Percentiles rank a stretch among this genome's conserved stretches.
These are phyloP conservation scores for Drosophila ironensis DNA, from an alignment of 1,140 invertebrate genomes.

Conservation along the genomic window DNA sequence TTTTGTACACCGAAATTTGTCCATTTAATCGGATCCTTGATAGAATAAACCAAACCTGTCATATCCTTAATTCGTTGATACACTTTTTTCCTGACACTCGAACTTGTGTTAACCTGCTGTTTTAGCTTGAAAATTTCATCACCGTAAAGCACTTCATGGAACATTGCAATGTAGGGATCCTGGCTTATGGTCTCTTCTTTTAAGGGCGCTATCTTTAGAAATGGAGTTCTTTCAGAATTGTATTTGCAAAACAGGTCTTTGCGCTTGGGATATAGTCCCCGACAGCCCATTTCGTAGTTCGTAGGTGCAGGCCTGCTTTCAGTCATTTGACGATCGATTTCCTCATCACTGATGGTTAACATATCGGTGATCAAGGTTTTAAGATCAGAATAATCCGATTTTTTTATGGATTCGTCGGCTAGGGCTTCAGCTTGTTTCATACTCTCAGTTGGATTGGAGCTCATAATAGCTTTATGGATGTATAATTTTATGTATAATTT, in stretches of 20 bases:
- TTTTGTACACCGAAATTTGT: neutral
- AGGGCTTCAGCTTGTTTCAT: neutral
- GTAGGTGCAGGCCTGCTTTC: slow-evolving; percentile 1
- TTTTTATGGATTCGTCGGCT: neutral
- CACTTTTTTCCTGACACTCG: slow-evolving; percentile 86
- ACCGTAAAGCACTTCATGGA: slow-evolving; percentile 93
- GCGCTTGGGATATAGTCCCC: slow-evolving; percentile 87
- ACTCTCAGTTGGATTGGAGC: neutral
- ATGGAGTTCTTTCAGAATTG: slow-evolving; percentile 87
- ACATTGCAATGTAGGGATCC: slow-evolving; percentile 92
- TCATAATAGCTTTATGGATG: neutral
- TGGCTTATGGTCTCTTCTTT: slow-evolving; percentile 94
- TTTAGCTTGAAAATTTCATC: slow-evolving; percentile 96
- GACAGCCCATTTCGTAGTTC: slow-evolving; percentile 90
- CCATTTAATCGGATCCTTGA: neutral
- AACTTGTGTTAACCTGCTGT: slow-evolving; percentile 88
- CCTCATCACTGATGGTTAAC: neutral
- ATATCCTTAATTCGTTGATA: slow-evolving; percentile 88
- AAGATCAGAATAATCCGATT: neutral
- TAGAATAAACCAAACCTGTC: slow-evolving; percentile 83
- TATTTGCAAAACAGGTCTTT: slow-evolving; percentile 90
- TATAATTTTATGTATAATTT: neutral
- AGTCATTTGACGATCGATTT: slow-evolving; percentile 16
- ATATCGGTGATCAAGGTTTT: neutral
- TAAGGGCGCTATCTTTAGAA: slow-evolving; percentile 90